Conservation (phyloP, 2,888 invertebrate genomes). For the Trissolcus japonicus region DNA sequence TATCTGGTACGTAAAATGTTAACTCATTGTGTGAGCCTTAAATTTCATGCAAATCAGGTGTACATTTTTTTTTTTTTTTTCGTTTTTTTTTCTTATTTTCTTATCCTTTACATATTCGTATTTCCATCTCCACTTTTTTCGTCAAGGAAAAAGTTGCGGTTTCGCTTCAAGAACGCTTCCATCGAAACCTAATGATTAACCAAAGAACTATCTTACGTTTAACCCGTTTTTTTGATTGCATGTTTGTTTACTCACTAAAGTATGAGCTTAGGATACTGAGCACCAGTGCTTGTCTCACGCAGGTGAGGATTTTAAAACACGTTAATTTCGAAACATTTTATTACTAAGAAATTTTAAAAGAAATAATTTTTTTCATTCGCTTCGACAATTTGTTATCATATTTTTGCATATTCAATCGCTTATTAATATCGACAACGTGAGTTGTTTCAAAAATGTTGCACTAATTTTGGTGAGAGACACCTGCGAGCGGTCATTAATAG, state of each 20-base stretch:
- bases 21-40: constrained; percentile 40
- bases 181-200: too few species aligned
- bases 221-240: constrained; percentile 67
- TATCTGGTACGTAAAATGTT: constrained; percentile 41
- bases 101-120: too few species aligned
- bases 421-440: too few species aligned
- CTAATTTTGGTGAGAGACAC: too few species aligned
- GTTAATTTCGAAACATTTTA: not conserved
- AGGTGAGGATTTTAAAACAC: constrained; percentile 65
- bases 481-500: constrained; percentile 30
- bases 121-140: too few species aligned
- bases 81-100: too few species aligned
- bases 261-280: constrained; percentile 64
- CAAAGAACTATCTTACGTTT: constrained; percentile 5
- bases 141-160: too few species aligned
- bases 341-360: not conserved
- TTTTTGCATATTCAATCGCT: too few species aligned
- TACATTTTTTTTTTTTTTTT: not conserved
- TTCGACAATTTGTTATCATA: not conserved
- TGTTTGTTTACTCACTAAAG: constrained; percentile 64
- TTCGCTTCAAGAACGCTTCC: too few species aligned
- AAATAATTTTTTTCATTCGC: not conserved
- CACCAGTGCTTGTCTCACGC: constrained; percentile 42
- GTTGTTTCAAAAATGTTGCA: too few species aligned
- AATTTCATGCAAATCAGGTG: not conserved